Evolutionary conservation across 2,888 invertebrate species (phyloP).

Genomic region (Drosophila prostipennis): DNA sequence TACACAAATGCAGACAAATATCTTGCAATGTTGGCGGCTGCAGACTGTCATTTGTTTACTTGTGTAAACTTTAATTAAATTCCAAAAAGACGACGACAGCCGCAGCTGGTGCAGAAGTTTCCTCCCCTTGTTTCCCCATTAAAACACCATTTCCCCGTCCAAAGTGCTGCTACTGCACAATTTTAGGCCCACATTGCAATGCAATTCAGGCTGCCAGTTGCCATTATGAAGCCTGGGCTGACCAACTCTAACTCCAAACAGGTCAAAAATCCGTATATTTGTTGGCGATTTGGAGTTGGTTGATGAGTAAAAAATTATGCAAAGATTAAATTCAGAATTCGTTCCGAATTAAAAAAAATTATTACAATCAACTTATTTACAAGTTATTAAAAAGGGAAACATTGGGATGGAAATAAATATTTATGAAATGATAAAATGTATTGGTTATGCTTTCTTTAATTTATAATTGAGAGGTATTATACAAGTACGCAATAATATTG

Average conservation of each 20-base stretch:
- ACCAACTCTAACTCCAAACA: neutral
- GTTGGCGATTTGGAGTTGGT: too few species aligned
- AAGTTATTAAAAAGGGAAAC: too few species aligned
- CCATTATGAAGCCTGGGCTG: constrained; percentile 60
- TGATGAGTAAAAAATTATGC: too few species aligned
- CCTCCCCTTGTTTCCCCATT: neutral
- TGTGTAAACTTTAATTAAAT: constrained; percentile 79
- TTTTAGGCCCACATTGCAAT: constrained; percentile 45
- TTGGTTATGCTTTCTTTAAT: too few species aligned
- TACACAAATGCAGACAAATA: constrained; percentile 40
- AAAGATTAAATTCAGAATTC: too few species aligned
- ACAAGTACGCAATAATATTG: neutral
- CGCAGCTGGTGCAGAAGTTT: constrained; percentile 38
- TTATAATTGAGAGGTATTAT: neutral
- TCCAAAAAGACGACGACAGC: constrained; percentile 72
- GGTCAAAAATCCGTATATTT: neutral
- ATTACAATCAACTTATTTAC: too few species aligned
- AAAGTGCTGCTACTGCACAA: constrained; percentile 22
- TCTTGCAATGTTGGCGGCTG: constrained; percentile 54
- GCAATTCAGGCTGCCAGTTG: constrained; percentile 54
- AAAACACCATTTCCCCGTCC: neutral
- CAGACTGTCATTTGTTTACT: constrained; percentile 79
- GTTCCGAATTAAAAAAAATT: too few species aligned
- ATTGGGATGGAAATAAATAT: too few species aligned
- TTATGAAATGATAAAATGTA: too few species aligned